Evolutionary conservation across 2,888 invertebrate genomes (phyloP).

Genomic region (Limenitis camilla): DNA sequence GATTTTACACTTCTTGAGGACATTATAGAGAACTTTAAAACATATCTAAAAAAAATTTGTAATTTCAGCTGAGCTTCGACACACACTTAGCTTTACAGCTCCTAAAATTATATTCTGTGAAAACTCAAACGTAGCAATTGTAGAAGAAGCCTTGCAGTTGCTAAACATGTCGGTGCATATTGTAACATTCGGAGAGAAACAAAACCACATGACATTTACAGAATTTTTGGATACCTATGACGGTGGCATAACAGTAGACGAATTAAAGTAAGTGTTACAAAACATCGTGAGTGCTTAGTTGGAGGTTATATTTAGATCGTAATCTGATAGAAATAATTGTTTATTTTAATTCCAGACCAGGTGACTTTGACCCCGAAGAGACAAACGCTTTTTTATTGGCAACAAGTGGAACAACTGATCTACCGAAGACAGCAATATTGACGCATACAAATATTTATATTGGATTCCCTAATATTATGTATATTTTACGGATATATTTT

Average conservation of each 20-base stretch:
- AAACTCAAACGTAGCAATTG: slow-evolving; percentile 31
- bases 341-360: slow-evolving; percentile 32
- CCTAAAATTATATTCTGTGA: slow-evolving; percentile 45
- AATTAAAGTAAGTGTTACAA: slow-evolving; percentile 29
- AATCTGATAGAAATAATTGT: neutral
- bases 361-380: slow-evolving; percentile 44
- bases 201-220: slow-evolving; percentile 30
- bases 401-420: slow-evolving; percentile 54
- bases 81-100: slow-evolving; percentile 30
- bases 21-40: too few relatives aligned
- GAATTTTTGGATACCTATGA: slow-evolving; percentile 32
- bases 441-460: slow-evolving; percentile 41
- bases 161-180: slow-evolving; percentile 29
- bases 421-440: slow-evolving; percentile 45
- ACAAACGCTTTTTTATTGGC: slow-evolving; percentile 40
- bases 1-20: too few relatives aligned
- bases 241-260: slow-evolving; percentile 21
- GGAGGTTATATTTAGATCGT: too few relatives aligned
- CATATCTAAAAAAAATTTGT: too few relatives aligned
- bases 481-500: neutral
- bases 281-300: too few relatives aligned
- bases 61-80: slow-evolving; percentile 37
- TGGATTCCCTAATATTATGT: slow-evolving; percentile 2
- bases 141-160: slow-evolving; percentile 33
- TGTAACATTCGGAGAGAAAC: slow-evolving; percentile 37